Base-by-base conservation (phyloP, 2,888 invertebrate species). In the Campaea margaritaria region DNA sequence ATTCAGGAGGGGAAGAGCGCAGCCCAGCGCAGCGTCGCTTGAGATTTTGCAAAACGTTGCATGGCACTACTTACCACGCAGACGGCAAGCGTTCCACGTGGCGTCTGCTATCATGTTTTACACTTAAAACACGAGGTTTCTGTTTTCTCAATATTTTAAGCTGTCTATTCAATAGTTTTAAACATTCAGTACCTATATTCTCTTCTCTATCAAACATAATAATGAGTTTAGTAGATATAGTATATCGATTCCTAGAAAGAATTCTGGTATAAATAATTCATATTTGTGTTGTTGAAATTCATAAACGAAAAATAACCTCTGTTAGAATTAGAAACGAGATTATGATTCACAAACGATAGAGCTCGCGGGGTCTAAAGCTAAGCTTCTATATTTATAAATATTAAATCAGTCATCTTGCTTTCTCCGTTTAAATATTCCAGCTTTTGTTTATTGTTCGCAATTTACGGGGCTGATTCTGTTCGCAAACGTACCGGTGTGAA, bases 381-480 rank as follows among this genome's bases (percentile, higher is more conserved):
- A 62, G 57, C 62, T 49, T 53, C 53, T 21, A 61, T 52, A 36
- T 31, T 31, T 41, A 52, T 61, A 56, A 62, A 62, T 57, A 57
- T 53, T 62, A 57, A 49, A 62, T 53, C 57, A 60, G 55, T 55
- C 55, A 55, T 60, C 59, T 54, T 55, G 46, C 60, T 51, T 51
- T 55, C 55, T 46, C 47, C 38, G 51, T 14, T 60, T 55, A 55
- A 60, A 60, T 60, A 60, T 60, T 55, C 60, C 45, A 55, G 51
- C 60, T 55, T 54, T 60, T 60, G 60, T 60, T 60, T 55, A 60
- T 55, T 55, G 60, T 60, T 55, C 31, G 43, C 38, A 60, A 60
- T 60, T 50, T 51, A 55, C 42, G 34, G 54, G 48, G 50, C 31
- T 36, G 54, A 15, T 36, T 54, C 41, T 45, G 21, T 50, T 52